A percentile compares a stretch with the other conserved stretches of the same genome.
These are phyloP conservation scores for Coremacera marginata DNA, from an alignment of 2,888 invertebrate genomes.

Conservation along the genomic window DNA sequence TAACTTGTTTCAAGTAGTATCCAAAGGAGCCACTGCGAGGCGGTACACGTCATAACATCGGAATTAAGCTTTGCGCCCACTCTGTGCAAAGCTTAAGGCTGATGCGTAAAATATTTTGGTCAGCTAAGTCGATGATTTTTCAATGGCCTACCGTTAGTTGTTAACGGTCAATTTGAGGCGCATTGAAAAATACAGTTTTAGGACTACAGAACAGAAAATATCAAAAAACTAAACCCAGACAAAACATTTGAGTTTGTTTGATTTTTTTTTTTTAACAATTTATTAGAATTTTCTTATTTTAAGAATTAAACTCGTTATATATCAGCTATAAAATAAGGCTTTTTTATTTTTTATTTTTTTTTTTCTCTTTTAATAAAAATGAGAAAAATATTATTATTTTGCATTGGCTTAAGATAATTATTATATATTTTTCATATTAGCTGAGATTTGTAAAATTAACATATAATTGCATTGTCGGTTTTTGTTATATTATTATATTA, in stretches of 20 bases:
- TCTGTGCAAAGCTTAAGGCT: conserved; percentile 39
- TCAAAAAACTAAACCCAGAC: neutral
- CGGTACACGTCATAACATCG: conserved; percentile 59
- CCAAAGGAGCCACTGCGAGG: conserved; percentile 61
- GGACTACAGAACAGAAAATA: neutral
- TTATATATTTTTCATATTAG: neutral
- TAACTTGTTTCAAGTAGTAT: conserved; percentile 1
- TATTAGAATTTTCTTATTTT: too few species aligned
- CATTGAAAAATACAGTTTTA: neutral
- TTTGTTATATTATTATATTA: neutral
- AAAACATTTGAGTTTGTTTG: neutral
- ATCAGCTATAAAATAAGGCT: too few species aligned
- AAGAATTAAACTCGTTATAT: too few species aligned
- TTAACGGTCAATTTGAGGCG: neutral
- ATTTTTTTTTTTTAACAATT: too few species aligned
- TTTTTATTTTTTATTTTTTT: neutral
- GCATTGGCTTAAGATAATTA: conserved; percentile 13
- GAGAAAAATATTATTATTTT: conserved; percentile 1
- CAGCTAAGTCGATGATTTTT: conserved; percentile 43
- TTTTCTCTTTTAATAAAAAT: neutral
- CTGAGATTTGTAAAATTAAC: neutral
- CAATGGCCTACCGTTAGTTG: neutral
- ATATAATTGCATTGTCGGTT: neutral
- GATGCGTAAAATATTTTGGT: conserved; percentile 66
- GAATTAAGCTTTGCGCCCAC: conserved; percentile 28